These are phyloP conservation scores for Mus spretus DNA, from an alignment of 2,797 vertebrate genomes.

Conservation along the genomic window DNA sequence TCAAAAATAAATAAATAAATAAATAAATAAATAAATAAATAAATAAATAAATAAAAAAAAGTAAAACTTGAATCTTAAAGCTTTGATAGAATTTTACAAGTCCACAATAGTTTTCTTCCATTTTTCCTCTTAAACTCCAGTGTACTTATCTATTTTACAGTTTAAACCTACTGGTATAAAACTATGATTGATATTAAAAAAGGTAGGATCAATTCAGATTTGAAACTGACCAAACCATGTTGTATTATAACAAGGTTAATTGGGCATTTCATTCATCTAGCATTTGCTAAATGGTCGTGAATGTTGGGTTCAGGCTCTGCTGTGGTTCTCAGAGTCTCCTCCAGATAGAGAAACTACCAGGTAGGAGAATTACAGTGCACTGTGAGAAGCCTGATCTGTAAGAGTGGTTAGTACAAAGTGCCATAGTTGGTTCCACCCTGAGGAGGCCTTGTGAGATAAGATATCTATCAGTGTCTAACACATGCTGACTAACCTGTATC, in stretches of 20 bases:
- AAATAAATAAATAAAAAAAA: neutral
- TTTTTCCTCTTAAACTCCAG: constrained; percentile 19
- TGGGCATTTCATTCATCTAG: constrained; percentile 3
- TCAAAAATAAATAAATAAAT: neutral
- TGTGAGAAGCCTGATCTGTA: constrained; percentile 63
- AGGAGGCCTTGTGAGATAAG: constrained; percentile 76
- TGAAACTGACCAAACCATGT: constrained; percentile 23
- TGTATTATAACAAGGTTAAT: constrained; percentile 31
- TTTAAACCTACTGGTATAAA: constrained; percentile 42
- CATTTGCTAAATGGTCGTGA: constrained; percentile 4
- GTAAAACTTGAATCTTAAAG: constrained; percentile 4
- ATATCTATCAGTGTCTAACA: constrained; percentile 76
- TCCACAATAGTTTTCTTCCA: constrained; percentile 50
- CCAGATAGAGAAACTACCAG: constrained; percentile 65
- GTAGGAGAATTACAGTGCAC: constrained; percentile 59
- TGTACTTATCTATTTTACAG: constrained; percentile 41
- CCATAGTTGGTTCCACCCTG: constrained; percentile 45
- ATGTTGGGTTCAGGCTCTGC: neutral
- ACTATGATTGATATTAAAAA: constrained; percentile 20
- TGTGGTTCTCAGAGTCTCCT: neutral
- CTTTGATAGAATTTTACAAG: constrained; percentile 65
- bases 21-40: neutral
- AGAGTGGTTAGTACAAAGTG: constrained; percentile 60
- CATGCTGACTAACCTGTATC: constrained; percentile 57
- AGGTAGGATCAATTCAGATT: neutral